Conservation (phyloP, 2,888 invertebrate genomes). For the Amiota minor region DNA sequence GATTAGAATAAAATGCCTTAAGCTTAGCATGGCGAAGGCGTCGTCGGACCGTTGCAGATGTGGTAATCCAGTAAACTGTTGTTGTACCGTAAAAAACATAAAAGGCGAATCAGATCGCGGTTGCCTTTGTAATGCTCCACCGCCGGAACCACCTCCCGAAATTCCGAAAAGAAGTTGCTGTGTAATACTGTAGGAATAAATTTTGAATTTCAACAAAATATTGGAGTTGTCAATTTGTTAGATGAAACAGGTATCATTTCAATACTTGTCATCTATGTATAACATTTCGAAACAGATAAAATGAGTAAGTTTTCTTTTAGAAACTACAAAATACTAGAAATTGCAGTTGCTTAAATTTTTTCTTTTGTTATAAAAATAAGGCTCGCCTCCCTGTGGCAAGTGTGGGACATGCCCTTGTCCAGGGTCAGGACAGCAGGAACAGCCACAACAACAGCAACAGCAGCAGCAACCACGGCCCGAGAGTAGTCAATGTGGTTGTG, state of each 20-base stretch:
- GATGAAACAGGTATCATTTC: no score
- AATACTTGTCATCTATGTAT: not conserved
- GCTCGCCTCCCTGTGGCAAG: slow-evolving; percentile 11
- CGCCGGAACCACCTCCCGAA: no score
- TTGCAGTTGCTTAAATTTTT: not conserved
- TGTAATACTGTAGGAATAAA: no score
- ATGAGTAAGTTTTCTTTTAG: slow-evolving; percentile 17
- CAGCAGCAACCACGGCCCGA: not conserved
- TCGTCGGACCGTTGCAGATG: not conserved
- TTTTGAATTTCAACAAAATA: no score
- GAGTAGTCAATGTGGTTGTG: not conserved
- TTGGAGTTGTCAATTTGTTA: no score
- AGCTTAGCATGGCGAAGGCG: not conserved
- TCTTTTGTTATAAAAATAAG: not conserved
- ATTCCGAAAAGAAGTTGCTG: no score
- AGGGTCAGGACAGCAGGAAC: not conserved
- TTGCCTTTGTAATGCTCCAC: no score
- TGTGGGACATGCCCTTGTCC: slow-evolving; percentile 17
- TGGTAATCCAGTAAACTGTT: not conserved
- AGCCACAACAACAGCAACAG: not conserved
- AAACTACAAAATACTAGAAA: not conserved
- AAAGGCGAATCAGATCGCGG: no score
- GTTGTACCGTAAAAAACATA: not conserved
- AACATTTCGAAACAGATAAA: not conserved
- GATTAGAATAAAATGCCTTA: no score